Conservation (phyloP, 2,888 invertebrate species). For the Plebejus melissa region DNA sequence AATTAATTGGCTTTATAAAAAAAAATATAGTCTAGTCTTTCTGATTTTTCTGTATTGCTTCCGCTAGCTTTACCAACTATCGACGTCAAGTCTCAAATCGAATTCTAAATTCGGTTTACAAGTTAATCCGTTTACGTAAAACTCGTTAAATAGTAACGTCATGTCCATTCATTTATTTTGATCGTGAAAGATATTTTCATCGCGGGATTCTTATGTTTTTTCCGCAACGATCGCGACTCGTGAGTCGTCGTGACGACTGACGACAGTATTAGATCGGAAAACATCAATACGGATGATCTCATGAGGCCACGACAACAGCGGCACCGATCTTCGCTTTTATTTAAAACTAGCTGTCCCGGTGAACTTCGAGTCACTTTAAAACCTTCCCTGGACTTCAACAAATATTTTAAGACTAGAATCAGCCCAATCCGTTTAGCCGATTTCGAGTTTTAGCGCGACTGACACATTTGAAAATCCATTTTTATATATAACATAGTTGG, state of each 20-base stretch:
- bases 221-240: slow-evolving; percentile 5
- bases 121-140: neutral
- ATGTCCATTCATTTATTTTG: slow-evolving; percentile 6
- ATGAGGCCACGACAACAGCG: slow-evolving; percentile 24
- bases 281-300: slow-evolving; percentile 27
- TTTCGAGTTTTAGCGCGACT: too few relatives aligned
- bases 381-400: too few relatives aligned
- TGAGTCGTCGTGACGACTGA: neutral
- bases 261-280: slow-evolving; percentile 16
- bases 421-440: too few relatives aligned
- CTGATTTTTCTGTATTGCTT: too few relatives aligned
- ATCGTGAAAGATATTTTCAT: slow-evolving; percentile 17
- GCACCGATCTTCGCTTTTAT: neutral
- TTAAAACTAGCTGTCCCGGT: neutral
- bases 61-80: too few relatives aligned
- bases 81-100: neutral
- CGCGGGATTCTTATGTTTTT: slow-evolving; percentile 5
- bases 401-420: too few relatives aligned
- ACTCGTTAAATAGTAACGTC: neutral
- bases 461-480: too few relatives aligned
- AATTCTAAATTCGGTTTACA: neutral
- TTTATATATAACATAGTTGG: too few relatives aligned
- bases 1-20: too few relatives aligned
- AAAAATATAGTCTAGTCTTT: too few relatives aligned
- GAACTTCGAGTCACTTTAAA: too few relatives aligned